Evolutionary conservation across 2,113 vertebrate genomes (phyloP), one percentile per base, ranked within the genome.

Genomic region (Benthochromis sp.): DNA sequence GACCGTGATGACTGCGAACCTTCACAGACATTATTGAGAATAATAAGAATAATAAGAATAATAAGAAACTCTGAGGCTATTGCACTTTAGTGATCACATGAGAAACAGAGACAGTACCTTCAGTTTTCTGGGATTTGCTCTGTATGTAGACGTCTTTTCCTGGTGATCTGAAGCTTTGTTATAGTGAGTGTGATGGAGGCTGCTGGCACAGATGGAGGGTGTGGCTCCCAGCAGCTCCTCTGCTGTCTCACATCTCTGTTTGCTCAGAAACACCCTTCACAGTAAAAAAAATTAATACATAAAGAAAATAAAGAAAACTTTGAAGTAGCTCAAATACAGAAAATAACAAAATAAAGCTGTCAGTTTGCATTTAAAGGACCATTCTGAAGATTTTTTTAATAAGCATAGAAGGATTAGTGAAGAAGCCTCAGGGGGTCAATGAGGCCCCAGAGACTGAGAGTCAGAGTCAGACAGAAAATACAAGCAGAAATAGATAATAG

Each of bases 21-120:
- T 66, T 38, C 61, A 66, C 61, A 66, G 17, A 66, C 61, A 21
- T 66, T 8, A 66, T 38, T 78, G 27, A 78, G 43, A 78, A 50
- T 1, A 52, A 31, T 3, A n/a, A n/a, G n/a, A n/a, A n/a, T n/a
- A n/a, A n/a, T n/a, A n/a, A n/a, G n/a, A n/a, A n/a, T n/a, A n/a
- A n/a, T n/a, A n/a, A 50, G 17, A 52, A 78, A 34, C 24, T 34
- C 0, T 19, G 17, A 0, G 0, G 57, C 27, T 61, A 1, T 78
- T 76, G 14, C 40, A 12, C 43, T 76, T 78, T 52, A 31, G 14
- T n/a, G 73, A 8, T 31, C 27, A 78, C 45, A 50, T 31, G 71
- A 50, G 6, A 50, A 50, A 19, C 43, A 11, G 24, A 50, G 27
- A 52, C 45, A 13, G 10, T 78, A 19, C 0, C 27, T 2, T n/a